Evolutionary conservation across 2,888 invertebrate genomes (phyloP).

Genomic region (Ctenicera cuprea): DNA sequence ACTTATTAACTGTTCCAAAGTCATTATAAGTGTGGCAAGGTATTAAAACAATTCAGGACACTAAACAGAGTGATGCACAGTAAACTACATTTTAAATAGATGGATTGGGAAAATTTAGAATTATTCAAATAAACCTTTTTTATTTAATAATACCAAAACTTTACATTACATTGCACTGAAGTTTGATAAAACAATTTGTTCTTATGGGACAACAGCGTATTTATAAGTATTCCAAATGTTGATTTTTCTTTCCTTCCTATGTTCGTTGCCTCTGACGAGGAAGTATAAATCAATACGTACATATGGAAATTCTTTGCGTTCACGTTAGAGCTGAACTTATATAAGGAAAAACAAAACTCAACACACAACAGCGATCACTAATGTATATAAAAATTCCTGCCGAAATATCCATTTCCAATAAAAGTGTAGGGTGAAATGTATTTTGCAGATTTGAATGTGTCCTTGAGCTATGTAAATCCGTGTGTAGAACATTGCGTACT

Average conservation of each 20-base stretch:
- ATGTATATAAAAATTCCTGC: conserved; percentile 16
- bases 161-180: too few species aligned
- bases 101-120: too few species aligned
- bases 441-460: background rate
- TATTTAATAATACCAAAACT: too few species aligned
- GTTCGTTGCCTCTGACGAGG: background rate
- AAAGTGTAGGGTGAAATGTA: conserved; percentile 3
- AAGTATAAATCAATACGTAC: conserved; percentile 8
- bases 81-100: too few species aligned
- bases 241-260: conserved; percentile 1
- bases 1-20: too few species aligned
- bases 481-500: background rate
- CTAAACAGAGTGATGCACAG: too few species aligned
- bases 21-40: too few species aligned
- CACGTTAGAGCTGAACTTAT: background rate
- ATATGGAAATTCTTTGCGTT: conserved; percentile 9
- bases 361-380: background rate
- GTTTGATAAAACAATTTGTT: too few species aligned
- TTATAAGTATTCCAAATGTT: background rate
- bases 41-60: too few species aligned
- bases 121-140: too few species aligned
- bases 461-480: conserved; percentile 1
- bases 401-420: conserved; percentile 11
- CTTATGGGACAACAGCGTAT: too few species aligned
- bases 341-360: conserved; percentile 14